A percentile compares a stretch with the other conserved stretches of the same genome.
phyloP scores from a whole-genome alignment of 2,113 vertebrate species.

The Sprattus sprattus region DNA sequence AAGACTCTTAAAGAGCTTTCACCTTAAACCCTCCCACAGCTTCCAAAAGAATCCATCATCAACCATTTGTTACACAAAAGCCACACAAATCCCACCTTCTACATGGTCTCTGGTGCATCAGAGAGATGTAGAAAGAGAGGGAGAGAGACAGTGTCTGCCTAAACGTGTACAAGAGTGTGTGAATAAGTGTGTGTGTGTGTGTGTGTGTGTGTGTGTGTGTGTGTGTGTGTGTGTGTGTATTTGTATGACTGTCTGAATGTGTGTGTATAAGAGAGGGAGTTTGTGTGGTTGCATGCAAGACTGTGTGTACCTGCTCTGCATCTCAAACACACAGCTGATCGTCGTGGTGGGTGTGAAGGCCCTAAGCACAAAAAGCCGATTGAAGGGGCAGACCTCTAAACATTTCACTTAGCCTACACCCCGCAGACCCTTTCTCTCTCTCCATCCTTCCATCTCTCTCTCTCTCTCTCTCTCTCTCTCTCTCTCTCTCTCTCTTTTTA shows the following conservation, averaged over 20 bases:
- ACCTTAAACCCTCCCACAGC: not conserved
- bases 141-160: not conserved
- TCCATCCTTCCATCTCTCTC: not conserved
- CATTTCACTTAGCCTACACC: not conserved
- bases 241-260: not conserved
- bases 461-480: not conserved
- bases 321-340: constrained; percentile 29
- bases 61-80: not conserved
- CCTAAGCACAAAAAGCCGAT: not conserved
- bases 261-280: not conserved
- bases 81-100: not conserved
- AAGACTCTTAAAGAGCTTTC: not conserved
- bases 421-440: not conserved
- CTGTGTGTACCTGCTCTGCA: constrained; percentile 24
- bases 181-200: not conserved
- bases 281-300: not conserved
- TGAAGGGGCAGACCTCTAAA: not conserved
- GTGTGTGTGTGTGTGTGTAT: not conserved
- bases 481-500: not conserved
- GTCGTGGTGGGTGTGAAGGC: not conserved
- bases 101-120: no score
- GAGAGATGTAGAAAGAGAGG: not conserved
- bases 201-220: not conserved
- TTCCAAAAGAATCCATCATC: not conserved
- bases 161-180: no score